A percentile compares a stretch with the other conserved stretches of the same genome.
phyloP scores from a whole-genome alignment of 2,888 invertebrate species.

The Yponomeuta sedellus region DNA sequence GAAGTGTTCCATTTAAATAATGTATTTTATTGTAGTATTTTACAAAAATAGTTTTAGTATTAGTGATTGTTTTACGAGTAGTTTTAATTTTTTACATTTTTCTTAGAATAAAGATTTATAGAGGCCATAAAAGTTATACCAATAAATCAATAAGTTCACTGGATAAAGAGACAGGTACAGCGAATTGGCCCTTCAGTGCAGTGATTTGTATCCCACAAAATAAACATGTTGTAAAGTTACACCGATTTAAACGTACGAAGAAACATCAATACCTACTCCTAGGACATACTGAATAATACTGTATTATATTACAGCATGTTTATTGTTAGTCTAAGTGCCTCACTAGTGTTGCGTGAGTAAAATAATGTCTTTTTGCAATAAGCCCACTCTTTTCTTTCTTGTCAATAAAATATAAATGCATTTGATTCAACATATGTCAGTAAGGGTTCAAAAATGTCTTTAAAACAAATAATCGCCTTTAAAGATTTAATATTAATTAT shows the following conservation, averaged over 20 bases:
- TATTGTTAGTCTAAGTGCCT: neutral
- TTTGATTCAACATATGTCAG: neutral
- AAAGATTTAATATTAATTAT: conserved; percentile 72
- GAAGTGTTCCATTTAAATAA: neutral
- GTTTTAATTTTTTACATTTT: neutral
- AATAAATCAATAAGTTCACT: too few species aligned
- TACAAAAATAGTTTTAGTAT: neutral
- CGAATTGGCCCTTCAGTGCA: too few species aligned
- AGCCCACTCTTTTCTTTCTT: neutral
- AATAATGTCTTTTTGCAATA: too few species aligned
- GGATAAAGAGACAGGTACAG: too few species aligned
- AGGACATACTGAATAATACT: too few species aligned
- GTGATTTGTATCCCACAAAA: too few species aligned
- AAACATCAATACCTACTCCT: too few species aligned
- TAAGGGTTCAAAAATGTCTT: conserved; percentile 13
- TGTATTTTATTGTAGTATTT: conserved; percentile 1
- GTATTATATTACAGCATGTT: too few species aligned
- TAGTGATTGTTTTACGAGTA: neutral
- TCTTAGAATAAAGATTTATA: neutral
- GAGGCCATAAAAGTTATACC: neutral
- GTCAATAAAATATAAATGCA: neutral
- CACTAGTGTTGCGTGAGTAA: neutral
- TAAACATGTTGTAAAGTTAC: too few species aligned
- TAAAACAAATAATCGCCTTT: conserved; percentile 44
- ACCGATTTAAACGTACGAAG: too few species aligned